These are phyloP conservation scores for Rissa tridactyla DNA, from an alignment of 2,113 vertebrate species.

Conservation along the genomic window DNA sequence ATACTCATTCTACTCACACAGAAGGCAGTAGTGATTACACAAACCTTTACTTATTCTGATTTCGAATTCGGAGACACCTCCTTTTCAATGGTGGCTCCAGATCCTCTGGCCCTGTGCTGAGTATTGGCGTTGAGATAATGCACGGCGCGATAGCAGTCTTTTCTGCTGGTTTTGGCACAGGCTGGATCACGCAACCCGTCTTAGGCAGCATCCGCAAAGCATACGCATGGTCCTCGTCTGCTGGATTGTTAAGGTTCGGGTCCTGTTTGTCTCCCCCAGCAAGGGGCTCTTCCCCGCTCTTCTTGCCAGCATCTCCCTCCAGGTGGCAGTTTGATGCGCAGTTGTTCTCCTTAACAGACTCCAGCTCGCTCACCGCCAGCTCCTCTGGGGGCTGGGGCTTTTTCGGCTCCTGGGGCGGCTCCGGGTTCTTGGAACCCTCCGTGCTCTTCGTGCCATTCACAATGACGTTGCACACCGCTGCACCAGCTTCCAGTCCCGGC, in stretches of 20 bases:
- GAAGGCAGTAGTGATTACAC: constrained; percentile 72
- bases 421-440: constrained; percentile 74
- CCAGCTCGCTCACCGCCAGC: constrained; percentile 84
- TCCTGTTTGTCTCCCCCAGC: constrained; percentile 86
- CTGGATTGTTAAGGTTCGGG: constrained; percentile 85
- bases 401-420: constrained; percentile 67
- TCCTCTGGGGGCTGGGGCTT: constrained; percentile 75
- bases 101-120: constrained; percentile 89
- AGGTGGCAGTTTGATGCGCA: constrained; percentile 82
- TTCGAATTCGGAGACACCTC: constrained; percentile 99
- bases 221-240: constrained; percentile 95
- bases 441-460: constrained; percentile 88
- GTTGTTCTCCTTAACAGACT: constrained; percentile 98
- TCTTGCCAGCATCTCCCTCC: constrained; percentile 85
- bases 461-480: constrained; percentile 93
- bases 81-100: constrained; percentile 96
- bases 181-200: constrained; percentile 96
- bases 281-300: constrained; percentile 82
- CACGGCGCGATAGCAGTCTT: constrained; percentile 92
- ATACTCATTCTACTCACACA: constrained; percentile 52
- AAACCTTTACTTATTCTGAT: constrained; percentile 99
- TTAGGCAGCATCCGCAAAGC: constrained; percentile 93
- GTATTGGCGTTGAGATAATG: constrained; percentile 87
- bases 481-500: constrained; percentile 73
- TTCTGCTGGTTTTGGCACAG: constrained; percentile 95